phyloP scores from a whole-genome alignment of 2,888 invertebrate genomes.

The Phalera bucephala region DNA sequence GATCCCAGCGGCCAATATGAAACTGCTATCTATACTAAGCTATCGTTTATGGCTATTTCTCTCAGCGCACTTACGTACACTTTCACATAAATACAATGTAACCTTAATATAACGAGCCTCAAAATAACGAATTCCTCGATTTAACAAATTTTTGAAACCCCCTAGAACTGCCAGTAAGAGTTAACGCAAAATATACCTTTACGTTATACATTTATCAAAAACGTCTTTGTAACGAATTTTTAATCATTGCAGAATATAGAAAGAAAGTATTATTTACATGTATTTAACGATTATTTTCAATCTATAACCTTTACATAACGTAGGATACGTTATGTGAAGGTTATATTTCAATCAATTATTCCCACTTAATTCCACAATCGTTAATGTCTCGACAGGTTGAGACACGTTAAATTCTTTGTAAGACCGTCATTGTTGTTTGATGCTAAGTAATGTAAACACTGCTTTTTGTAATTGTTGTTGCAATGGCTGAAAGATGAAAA shows the following conservation, averaged over 20 bases:
- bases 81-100: too few relatives aligned
- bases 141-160: neutral
- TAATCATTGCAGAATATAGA: neutral
- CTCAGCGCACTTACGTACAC: too few relatives aligned
- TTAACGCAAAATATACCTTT: neutral
- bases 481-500: neutral
- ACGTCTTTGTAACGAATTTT: neutral
- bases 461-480: neutral
- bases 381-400: constrained; percentile 6
- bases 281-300: neutral
- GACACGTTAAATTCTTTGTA: constrained; percentile 5
- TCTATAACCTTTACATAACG: constrained; percentile 1
- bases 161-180: neutral
- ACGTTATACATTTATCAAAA: neutral
- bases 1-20: too few relatives aligned
- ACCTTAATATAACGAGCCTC: too few relatives aligned
- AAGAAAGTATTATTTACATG: neutral
- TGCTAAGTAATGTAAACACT: neutral
- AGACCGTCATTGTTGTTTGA: constrained; percentile 1
- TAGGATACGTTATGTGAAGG: too few relatives aligned
- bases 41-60: too few relatives aligned
- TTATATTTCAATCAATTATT: too few relatives aligned
- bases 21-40: too few relatives aligned
- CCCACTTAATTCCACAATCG: neutral
- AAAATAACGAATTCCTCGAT: neutral